Conservation (phyloP, 2,113 vertebrate species). For the Lontra canadensis region DNA sequence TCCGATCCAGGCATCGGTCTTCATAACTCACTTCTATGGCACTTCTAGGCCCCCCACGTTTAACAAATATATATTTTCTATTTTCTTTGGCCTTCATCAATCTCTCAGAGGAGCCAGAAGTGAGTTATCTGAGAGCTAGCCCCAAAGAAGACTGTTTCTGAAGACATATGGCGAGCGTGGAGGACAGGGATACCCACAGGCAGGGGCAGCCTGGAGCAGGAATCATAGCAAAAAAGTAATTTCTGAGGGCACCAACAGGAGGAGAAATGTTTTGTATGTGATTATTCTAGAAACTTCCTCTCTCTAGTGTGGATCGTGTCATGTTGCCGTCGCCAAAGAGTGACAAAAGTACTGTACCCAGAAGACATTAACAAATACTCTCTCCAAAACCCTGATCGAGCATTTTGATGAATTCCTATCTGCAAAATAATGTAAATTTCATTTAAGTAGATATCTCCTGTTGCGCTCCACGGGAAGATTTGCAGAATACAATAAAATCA, state of each 20-base stretch:
- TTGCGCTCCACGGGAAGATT: not conserved
- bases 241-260: not conserved
- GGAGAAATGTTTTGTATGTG: not conserved
- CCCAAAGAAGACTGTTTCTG: not conserved
- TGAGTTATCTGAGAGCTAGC: conserved; percentile 3
- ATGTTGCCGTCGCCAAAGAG: not conserved
- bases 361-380: not conserved
- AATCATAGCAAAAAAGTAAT: not conserved
- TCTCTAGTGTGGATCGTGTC: not conserved
- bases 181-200: not conserved
- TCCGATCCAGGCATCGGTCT: not conserved
- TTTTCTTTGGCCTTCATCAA: conserved; percentile 14
- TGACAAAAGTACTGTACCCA: not conserved
- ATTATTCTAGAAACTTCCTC: not conserved
- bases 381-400: not conserved
- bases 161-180: not conserved
- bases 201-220: not conserved
- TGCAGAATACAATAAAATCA: not conserved
- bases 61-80: conserved; percentile 21
- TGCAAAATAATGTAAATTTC: not conserved
- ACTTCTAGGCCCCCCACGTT: not conserved
- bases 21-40: not conserved
- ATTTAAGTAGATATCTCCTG: not conserved
- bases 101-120: not conserved
- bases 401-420: not conserved